Conservation (phyloP, 2,113 vertebrate genomes). For the Apeltes quadracus region DNA sequence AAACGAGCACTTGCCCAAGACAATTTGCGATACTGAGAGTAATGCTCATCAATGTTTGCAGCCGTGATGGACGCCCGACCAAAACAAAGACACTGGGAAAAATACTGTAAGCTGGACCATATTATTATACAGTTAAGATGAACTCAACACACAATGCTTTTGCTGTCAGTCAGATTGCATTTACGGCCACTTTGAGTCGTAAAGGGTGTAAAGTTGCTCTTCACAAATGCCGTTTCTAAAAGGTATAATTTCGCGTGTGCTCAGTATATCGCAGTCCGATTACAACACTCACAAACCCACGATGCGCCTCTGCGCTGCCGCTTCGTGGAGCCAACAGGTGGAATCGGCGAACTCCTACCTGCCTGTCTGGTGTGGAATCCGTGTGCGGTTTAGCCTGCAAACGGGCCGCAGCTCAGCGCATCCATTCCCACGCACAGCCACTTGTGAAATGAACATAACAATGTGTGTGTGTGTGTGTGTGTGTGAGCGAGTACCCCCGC, state of each 20-base stretch:
- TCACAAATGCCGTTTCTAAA: too few relatives aligned
- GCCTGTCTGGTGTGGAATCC: conserved; percentile 28
- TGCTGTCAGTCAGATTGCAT: neutral
- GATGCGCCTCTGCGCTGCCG: conserved; percentile 28
- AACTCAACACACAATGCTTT: neutral
- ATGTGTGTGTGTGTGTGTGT: conserved; percentile 19
- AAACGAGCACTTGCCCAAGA: neutral
- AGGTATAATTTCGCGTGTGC: conserved; percentile 1
- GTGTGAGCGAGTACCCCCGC: neutral
- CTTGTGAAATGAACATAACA: conserved; percentile 56
- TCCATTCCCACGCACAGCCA: conserved; percentile 63
- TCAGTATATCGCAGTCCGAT: conserved; percentile 32
- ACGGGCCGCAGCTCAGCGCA: conserved; percentile 55
- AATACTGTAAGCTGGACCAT: neutral
- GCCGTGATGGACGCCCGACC: too few relatives aligned
- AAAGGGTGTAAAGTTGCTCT: neutral
- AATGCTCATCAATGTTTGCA: neutral
- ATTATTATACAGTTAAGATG: neutral
- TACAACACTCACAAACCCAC: conserved; percentile 41
- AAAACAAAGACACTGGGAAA: neutral
- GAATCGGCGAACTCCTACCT: conserved; percentile 49
- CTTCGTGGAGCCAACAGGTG: conserved; percentile 49
- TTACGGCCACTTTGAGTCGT: neutral
- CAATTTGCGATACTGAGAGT: conserved; percentile 1
- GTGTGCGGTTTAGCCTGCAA: conserved; percentile 54